Base-by-base conservation (phyloP, 2,113 vertebrate genomes). In the Forbesichthys papilliferus region DNA sequence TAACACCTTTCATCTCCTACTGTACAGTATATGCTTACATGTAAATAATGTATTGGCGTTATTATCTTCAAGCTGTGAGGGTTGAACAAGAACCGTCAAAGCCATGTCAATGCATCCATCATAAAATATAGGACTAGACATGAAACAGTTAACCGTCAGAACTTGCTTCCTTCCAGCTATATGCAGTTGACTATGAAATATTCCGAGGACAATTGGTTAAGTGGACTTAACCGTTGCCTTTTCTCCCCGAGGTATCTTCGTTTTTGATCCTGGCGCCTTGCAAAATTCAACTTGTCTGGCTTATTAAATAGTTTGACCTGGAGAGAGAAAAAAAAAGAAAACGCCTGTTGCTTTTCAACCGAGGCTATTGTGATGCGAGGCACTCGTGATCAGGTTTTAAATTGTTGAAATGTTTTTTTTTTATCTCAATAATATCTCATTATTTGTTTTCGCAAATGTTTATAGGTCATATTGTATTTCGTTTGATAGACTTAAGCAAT, bases 211-310 rank as follows among this genome's bases (percentile, higher is more conserved):
- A 93, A 92, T 93, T 92, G 89, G 83, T 92, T 92, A 91, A 92
- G 91, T 91, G 87, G 89, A 90, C 90, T 92, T 93, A 92, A 92
- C 88, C 79, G 87, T 90, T 87, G 88, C 87, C 88, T 90, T 83
- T 92, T 93, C 92, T 93, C 92, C 92, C 91, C 46, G 90, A 93
- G 92, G 90, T 93, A 88, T 91, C 90, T 90, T 92, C 90, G 82
- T 90, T 87, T 94, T 91, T 92, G 90, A 94, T 93, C 90, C 93
- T 94, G 94, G 94, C 94, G 94, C 94, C 94, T 93, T 75, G 81
- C 92, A 88, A 79, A 92, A 92, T 92, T 85, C 91, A 92, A 90
- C 91, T 93, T 85, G 94, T 94, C 94, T 94, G 93, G 91, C 92
- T 92, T 93, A 92, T 92, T 93, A 93, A 93, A 93, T 89, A 89